phyloP scores from a whole-genome alignment of 1,140 invertebrate genomes.

The Apocrypta bakeri region DNA sequence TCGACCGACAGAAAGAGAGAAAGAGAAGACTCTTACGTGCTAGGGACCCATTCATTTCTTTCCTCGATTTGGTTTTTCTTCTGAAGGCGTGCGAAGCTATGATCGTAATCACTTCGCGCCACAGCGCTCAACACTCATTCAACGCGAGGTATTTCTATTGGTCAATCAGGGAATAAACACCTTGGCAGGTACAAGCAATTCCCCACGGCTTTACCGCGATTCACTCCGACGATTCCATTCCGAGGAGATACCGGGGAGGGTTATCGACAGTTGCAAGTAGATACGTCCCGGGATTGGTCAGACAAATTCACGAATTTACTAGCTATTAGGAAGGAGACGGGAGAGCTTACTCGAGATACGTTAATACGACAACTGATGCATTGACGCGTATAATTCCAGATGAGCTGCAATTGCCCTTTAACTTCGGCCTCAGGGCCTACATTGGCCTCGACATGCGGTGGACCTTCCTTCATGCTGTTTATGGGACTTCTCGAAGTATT shows the following conservation, averaged over 20 bases:
- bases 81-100: neutral
- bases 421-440: conserved; percentile 83
- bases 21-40: neutral
- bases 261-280: too few species aligned
- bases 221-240: too few species aligned
- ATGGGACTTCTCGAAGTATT: conserved; percentile 91
- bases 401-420: conserved; percentile 83
- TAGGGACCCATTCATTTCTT: conserved; percentile 3
- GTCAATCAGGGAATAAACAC: too few species aligned
- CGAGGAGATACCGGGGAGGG: too few species aligned
- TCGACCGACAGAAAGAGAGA: neutral
- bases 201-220: too few species aligned
- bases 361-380: too few species aligned
- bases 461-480: conserved; percentile 88
- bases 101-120: neutral
- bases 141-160: neutral
- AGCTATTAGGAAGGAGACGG: too few species aligned
- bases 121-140: neutral
- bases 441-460: conserved; percentile 86
- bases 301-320: too few species aligned
- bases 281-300: too few species aligned
- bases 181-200: too few species aligned
- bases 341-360: too few species aligned
- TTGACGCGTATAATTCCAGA: conserved; percentile 60
- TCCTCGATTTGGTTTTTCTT: neutral